Conservation (phyloP, 2,888 invertebrate species). For the Troilus luridus region DNA sequence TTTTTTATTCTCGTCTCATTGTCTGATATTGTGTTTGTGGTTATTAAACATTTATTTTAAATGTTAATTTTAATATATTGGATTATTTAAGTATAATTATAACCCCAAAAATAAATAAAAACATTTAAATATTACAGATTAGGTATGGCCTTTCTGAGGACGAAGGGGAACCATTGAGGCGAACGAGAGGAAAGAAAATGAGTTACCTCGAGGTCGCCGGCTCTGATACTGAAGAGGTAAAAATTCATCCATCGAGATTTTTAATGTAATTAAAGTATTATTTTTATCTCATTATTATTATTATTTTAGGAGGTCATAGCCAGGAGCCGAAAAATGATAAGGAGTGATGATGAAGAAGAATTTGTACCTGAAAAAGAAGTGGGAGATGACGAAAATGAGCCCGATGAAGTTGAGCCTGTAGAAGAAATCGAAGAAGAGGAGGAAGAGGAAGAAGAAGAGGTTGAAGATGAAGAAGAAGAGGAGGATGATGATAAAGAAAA, state of each 20-base stretch:
- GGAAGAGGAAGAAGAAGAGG: conserved; percentile 61
- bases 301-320: conserved; percentile 51
- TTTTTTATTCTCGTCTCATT: not conserved
- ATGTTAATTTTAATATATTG: not conserved
- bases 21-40: too few species aligned
- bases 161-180: conserved; percentile 74
- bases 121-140: conserved; percentile 60
- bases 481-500: not conserved
- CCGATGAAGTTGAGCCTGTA: conserved; percentile 66
- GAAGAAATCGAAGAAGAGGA: conserved; percentile 68
- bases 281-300: not conserved
- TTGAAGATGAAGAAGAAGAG: conserved; percentile 50
- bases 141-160: conserved; percentile 68
- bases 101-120: not conserved
- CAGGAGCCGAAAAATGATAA: conserved; percentile 53
- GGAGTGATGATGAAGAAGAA: conserved; percentile 64
- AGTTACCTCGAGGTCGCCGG: conserved; percentile 84
- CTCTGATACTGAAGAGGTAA: conserved; percentile 80
- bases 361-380: conserved; percentile 65
- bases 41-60: too few species aligned
- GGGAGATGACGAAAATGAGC: conserved; percentile 66
- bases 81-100: not conserved
- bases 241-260: not conserved
- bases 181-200: conserved; percentile 81
- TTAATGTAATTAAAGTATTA: not conserved